Evolutionary conservation across 2,113 vertebrate species (phyloP).

Genomic region (Fukomys damarensis): DNA sequence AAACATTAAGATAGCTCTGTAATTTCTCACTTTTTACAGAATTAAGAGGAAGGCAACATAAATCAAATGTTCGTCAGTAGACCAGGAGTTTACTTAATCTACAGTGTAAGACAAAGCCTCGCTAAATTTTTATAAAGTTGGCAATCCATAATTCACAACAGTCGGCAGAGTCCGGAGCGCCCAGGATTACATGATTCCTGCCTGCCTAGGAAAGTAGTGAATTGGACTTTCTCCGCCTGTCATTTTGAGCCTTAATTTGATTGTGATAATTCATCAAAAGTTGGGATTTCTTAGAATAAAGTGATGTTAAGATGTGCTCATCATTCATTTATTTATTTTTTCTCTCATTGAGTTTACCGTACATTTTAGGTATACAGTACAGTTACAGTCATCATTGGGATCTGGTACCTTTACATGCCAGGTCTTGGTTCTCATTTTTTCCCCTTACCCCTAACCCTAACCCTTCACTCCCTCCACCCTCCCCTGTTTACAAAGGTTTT

Average conservation of each 20-base stretch:
- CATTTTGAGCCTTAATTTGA: neutral
- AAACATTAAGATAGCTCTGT: constrained; percentile 73
- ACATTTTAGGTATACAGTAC: no score
- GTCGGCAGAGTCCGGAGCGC: neutral
- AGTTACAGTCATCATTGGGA: no score
- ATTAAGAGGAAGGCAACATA: constrained; percentile 54
- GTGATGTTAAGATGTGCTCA: neutral
- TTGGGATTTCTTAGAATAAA: neutral
- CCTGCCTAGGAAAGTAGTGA: neutral
- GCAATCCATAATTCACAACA: constrained; percentile 52
- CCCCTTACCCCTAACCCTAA: no score
- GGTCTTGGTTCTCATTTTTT: no score
- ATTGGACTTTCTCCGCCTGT: neutral
- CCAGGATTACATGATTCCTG: constrained; percentile 32
- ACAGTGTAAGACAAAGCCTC: constrained; percentile 37
- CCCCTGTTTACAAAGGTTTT: no score
- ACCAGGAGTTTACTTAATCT: constrained; percentile 63
- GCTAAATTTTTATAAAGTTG: constrained; percentile 60
- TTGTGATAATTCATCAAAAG: neutral
- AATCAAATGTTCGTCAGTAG: constrained; percentile 62
- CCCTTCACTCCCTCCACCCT: no score
- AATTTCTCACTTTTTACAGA: constrained; percentile 76
- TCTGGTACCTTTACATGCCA: no score
- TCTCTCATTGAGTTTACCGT: no score
- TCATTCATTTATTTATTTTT: no score